These are phyloP conservation scores for Sebastiscus albofasciatus DNA, from an alignment of 2,797 vertebrate species.

Conservation along the genomic window DNA sequence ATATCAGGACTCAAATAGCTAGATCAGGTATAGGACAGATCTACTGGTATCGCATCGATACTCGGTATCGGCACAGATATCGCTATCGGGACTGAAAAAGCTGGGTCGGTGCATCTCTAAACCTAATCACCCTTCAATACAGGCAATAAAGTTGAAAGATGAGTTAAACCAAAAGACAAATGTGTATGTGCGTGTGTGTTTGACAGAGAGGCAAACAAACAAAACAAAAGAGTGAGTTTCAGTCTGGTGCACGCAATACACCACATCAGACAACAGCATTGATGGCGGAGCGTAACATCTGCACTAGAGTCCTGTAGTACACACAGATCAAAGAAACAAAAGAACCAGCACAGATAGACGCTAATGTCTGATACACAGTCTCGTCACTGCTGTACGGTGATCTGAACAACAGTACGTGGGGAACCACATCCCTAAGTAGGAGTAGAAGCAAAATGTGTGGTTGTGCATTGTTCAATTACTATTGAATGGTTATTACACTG, in stretches of 20 bases:
- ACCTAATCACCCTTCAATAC: background rate
- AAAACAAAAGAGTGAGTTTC: constrained; percentile 66
- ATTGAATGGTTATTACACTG: background rate
- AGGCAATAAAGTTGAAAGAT: constrained; percentile 29
- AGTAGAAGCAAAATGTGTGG: constrained; percentile 28
- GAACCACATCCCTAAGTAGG: constrained; percentile 28
- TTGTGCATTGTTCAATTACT: constrained; percentile 1
- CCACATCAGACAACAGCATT: constrained; percentile 66
- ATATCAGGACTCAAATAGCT: background rate
- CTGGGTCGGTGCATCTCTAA: background rate
- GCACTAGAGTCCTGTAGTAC: constrained; percentile 3
- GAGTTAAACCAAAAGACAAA: constrained; percentile 24
- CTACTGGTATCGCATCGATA: background rate
- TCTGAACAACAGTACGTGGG: constrained; percentile 15
- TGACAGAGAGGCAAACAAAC: constrained; percentile 51
- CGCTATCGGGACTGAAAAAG: background rate
- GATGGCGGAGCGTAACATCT: background rate
- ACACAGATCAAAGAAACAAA: constrained; percentile 56
- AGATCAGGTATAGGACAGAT: no score
- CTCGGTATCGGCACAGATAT: background rate
- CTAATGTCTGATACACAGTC: background rate
- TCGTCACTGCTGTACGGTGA: background rate
- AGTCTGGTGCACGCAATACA: constrained; percentile 37
- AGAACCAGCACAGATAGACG: constrained; percentile 23
- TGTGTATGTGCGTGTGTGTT: background rate